Evolutionary conservation across 2,797 vertebrate species (phyloP).

Genomic region (Muscicapa comitata): DNA sequence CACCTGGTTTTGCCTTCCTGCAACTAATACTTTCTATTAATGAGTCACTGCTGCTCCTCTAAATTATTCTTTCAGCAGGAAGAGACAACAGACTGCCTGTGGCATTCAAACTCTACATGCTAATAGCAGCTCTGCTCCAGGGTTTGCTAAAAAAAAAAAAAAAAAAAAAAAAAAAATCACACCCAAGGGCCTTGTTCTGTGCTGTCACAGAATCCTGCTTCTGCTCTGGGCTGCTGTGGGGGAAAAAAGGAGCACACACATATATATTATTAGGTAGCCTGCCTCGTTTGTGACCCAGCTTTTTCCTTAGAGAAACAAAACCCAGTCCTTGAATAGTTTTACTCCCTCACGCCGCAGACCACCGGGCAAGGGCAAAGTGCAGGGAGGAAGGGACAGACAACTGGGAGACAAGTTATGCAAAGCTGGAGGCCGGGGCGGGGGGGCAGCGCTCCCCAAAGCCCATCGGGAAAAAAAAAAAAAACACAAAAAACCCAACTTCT

Average conservation of each 20-base stretch:
- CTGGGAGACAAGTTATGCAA: neutral
- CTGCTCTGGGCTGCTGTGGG: neutral
- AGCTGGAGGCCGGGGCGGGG: neutral
- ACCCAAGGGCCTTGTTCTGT: neutral
- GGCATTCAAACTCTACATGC: neutral
- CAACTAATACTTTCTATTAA: neutral
- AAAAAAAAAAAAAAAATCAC: neutral
- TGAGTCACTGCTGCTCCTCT: neutral
- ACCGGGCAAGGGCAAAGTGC: constrained; percentile 42
- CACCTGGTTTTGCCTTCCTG: neutral
- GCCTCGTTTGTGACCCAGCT: neutral
- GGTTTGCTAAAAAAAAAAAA: neutral
- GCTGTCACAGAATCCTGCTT: neutral
- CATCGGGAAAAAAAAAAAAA: fast-evolving
- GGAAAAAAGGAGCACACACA: neutral
- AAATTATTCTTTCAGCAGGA: neutral
- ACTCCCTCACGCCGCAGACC: neutral
- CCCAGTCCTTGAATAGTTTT: neutral
- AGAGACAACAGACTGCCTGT: neutral
- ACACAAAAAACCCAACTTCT: neutral
- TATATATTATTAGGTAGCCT: neutral
- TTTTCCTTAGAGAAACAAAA: neutral
- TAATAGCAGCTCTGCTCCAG: neutral
- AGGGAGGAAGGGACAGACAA: neutral
- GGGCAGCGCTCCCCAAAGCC: neutral